Conservation (phyloP, 2,797 vertebrate genomes). For the Galagoides demidoff region DNA sequence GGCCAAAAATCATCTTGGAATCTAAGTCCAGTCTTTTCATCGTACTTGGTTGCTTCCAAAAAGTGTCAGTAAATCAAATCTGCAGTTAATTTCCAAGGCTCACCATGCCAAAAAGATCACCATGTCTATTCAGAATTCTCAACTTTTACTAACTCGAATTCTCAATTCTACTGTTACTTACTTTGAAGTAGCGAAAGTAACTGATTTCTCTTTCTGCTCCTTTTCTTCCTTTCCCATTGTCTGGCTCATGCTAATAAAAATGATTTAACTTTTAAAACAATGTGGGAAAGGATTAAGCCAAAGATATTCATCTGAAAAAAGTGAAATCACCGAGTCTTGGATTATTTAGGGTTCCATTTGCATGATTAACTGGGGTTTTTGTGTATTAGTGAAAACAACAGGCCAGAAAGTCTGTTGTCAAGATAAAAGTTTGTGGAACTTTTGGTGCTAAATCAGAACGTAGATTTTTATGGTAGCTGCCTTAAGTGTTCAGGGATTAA, state of each 20-base stretch:
- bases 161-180: neutral
- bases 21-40: neutral
- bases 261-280: neutral
- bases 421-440: neutral
- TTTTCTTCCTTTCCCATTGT: neutral
- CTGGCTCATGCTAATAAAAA: neutral
- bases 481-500: neutral
- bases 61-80: neutral
- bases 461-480: neutral
- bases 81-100: constrained; percentile 39
- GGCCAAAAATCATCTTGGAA: neutral
- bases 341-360: neutral
- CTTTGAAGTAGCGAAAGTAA: neutral
- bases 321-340: neutral
- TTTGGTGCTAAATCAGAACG: neutral
- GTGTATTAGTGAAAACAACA: neutral
- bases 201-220: neutral
- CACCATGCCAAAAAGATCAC: neutral
- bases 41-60: neutral
- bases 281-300: neutral
- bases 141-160: neutral
- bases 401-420: neutral
- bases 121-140: neutral
- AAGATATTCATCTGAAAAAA: neutral
- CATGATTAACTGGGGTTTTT: neutral